Base-by-base conservation (phyloP, 2,113 vertebrate genomes). In the Sander lucioperca region DNA sequence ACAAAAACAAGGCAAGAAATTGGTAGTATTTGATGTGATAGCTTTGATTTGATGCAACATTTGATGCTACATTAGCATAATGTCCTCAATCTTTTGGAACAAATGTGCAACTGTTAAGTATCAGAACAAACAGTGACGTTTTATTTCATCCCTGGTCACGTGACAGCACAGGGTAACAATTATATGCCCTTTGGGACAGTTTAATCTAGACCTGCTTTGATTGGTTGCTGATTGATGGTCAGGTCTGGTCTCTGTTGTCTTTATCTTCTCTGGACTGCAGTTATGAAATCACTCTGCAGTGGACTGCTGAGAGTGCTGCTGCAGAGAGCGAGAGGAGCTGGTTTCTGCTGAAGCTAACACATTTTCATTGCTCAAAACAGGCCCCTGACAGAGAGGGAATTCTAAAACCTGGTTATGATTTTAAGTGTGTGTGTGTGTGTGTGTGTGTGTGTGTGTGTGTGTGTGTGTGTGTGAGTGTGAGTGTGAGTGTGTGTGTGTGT, bases 341-440 rank as follows among this genome's bases (percentile, higher is more conserved):
- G 36, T 68, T 85, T 83, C 25, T 85, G 74, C 80, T 83, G 47
- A 82, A 57, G 56, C 23, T n/a, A 47, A 80, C 33, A 77, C 72
- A 43, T 77, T 89, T 72, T n/a, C 30, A 33, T 33, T 56, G 18
- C 77, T 39, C 13, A 25, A 48, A 86, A 79, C 77, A 76, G 63
- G 30, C 47, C 64, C 50, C 76, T 1, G 23, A 62, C 45, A 2
- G 68, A 76, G 73, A 45, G 61, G 57, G 51, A 36, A 74, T 64
- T 23, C 68, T 73, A 47, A 72, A 76, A 33, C 54, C 7, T 43
- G 19, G 21, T 74, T 67, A 51, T 27, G 56, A 47, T 51, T 74
- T 48, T 15, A 19, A 16, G 33, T 56, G 25, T 59, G 45, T 69
- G 39, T 77, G 51, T 66, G 23, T 36, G 27, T 47, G 30, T 61